Base-by-base conservation (phyloP, 2,888 invertebrate genomes). In the Cheilosia variabilis region DNA sequence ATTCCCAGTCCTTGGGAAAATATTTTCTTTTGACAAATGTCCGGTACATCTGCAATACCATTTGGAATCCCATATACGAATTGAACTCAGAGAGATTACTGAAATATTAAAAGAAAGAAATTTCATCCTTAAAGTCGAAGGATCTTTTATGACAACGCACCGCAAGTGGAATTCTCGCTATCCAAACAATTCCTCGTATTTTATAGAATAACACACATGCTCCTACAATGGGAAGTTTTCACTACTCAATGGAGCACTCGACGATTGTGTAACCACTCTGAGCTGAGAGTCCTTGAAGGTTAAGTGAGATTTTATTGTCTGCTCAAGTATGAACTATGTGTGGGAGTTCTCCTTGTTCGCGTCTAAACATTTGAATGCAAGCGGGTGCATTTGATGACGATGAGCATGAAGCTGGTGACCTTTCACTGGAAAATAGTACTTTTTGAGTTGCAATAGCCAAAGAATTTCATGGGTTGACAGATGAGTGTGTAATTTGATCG, bases 111-210 rank as follows among this genome's bases (percentile, higher is more conserved):
- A 50, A 63, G 55, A 55, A 75, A 47, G 24, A 58, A 77, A 77
- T 60, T 62, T 57, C 71, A 71, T 78, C 78, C 78, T 78, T 78
- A 71, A 78, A 78, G 78, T 47, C 63, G 58, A 43, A 60, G 60
- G 47, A 68, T 63, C 62, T 60, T 55, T 63, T 57, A 47, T 78
- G 63, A 63, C 76, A 78, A 50, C 78, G 10, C 62, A 69, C 55
- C 55, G 63, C 69, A 78, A 71, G 69, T 41, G 63, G 55, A 78
- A 63, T 78, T 71, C 69, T 71, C 57, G 53, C 78, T 78, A 71
- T 78, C 63, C 63, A 37, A 78, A 71, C 62, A 55, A 69, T 69
- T 69, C n/a, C 37, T 78, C 63, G 69, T 62, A 71, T 78, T 63
- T 71, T 69, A 53, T 37, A 45, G 47, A 68, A 69, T 37, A 45